These are phyloP conservation scores for Chondrilla cf. caribensis DNA, from an alignment of 37 sponge, comb jelly and placozoan genomes.

Conservation along the genomic window DNA sequence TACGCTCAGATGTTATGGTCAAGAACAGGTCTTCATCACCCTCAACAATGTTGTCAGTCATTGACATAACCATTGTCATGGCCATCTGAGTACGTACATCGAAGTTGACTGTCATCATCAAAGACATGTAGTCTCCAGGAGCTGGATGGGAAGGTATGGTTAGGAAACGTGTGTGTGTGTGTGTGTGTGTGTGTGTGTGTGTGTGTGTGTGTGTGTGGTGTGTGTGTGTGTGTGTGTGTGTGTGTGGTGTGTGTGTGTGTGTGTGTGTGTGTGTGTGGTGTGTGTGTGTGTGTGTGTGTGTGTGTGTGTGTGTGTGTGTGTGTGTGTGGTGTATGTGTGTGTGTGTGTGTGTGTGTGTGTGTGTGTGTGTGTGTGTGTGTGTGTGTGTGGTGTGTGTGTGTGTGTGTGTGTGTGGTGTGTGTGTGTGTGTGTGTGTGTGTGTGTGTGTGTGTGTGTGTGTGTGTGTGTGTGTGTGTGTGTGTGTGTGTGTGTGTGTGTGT, in stretches of 20 bases:
- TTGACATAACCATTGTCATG: too few relatives aligned
- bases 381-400: too few relatives aligned
- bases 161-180: background rate
- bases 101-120: too few relatives aligned
- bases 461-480: background rate
- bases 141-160: background rate
- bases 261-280: background rate
- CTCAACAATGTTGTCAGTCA: too few relatives aligned
- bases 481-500: background rate
- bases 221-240: background rate
- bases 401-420: background rate
- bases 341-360: background rate
- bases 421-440: conserved; percentile 14
- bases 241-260: too few relatives aligned
- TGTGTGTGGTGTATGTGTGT: background rate
- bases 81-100: too few relatives aligned
- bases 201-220: conserved; percentile 17
- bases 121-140: too few relatives aligned
- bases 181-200: background rate
- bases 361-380: background rate
- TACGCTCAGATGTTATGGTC: too few relatives aligned
- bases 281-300: conserved; percentile 8
- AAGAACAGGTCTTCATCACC: too few relatives aligned
- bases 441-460: conserved; percentile 3
- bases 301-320: background rate